Percentiles rank a stretch among this genome's conserved stretches.
Conservation (phyloP, 2,113 vertebrate genomes). For the Zingel zingel region DNA sequence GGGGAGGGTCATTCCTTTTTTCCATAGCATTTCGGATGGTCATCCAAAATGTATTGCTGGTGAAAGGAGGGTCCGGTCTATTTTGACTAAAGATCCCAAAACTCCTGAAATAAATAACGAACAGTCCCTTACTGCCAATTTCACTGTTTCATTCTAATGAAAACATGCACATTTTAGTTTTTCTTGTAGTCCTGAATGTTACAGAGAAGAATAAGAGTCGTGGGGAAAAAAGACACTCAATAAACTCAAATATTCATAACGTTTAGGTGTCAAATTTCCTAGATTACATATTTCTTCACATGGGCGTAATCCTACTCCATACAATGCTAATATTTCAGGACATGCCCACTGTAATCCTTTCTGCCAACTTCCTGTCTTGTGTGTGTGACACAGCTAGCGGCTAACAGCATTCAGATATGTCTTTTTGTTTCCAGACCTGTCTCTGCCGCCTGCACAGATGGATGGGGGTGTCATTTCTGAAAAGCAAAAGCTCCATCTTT, state of each 20-base stretch:
- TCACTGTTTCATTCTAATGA: not conserved
- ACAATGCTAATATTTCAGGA: not conserved
- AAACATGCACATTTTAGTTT: not conserved
- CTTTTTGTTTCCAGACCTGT: constrained; percentile 10
- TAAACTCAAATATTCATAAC: not conserved
- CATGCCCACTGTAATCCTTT: not conserved
- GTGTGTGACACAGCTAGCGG: not conserved
- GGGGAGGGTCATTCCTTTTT: too few species aligned
- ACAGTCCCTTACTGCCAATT: not conserved
- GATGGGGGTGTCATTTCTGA: constrained; percentile 24
- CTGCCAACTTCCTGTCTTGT: not conserved
- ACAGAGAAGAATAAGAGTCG: not conserved
- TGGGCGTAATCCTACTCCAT: not conserved
- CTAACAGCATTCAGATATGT: constrained; percentile 13
- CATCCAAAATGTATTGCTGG: too few species aligned
- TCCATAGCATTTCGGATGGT: too few species aligned
- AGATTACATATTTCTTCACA: not conserved
- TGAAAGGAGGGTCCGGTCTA: too few species aligned
- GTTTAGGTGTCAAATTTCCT: not conserved
- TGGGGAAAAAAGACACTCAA: not conserved
- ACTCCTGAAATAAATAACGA: too few species aligned
- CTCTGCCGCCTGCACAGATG: constrained; percentile 13
- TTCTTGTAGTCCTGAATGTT: not conserved
- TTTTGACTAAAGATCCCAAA: too few species aligned
- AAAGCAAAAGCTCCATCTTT: constrained; percentile 39